Conservation (phyloP, 2,888 invertebrate genomes). For the Nymphalis urticae region DNA sequence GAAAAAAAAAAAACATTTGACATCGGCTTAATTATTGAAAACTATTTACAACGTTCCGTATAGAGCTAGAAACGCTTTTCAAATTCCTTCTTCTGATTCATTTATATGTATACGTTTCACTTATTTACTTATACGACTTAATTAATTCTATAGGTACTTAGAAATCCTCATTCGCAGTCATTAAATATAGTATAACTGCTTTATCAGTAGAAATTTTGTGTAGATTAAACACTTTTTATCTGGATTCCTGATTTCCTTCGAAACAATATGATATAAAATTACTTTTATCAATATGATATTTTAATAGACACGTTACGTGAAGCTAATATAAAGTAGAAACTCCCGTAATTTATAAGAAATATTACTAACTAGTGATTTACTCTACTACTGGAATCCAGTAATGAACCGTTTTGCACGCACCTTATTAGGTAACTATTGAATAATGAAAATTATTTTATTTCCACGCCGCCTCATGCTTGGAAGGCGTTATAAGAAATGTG, state of each 20-base stretch:
- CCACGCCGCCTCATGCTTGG: slow-evolving; percentile 51
- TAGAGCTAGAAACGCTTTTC: slow-evolving; percentile 25
- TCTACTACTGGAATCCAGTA: slow-evolving; percentile 37
- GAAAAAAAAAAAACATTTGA: slow-evolving; percentile 19
- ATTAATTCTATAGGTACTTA: slow-evolving; percentile 24
- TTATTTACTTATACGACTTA: slow-evolving; percentile 29
- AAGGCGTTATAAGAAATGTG: slow-evolving; percentile 38
- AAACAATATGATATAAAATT: slow-evolving; percentile 8
- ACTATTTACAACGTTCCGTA: slow-evolving; percentile 28
- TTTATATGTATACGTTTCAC: slow-evolving; percentile 22
- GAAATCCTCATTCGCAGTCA: slow-evolving; percentile 25
- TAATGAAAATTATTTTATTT: slow-evolving; percentile 54
- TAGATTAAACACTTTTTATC: slow-evolving; percentile 19
- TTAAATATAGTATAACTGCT: slow-evolving; percentile 24
- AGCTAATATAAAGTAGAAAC: slow-evolving; percentile 21
- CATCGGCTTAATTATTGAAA: slow-evolving; percentile 18
- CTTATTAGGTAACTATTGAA: slow-evolving; percentile 49
- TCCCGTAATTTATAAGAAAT: slow-evolving; percentile 24
- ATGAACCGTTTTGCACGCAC: slow-evolving; percentile 47
- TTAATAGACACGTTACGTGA: slow-evolving; percentile 4
- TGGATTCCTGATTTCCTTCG: slow-evolving; percentile 12
- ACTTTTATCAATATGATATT: not conserved
- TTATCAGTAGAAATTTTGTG: slow-evolving; percentile 25
- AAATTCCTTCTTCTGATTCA: slow-evolving; percentile 28
- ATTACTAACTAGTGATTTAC: slow-evolving; percentile 29